phyloP scores from a whole-genome alignment of 2,113 vertebrate species.

The Oreochromis tanganicae region DNA sequence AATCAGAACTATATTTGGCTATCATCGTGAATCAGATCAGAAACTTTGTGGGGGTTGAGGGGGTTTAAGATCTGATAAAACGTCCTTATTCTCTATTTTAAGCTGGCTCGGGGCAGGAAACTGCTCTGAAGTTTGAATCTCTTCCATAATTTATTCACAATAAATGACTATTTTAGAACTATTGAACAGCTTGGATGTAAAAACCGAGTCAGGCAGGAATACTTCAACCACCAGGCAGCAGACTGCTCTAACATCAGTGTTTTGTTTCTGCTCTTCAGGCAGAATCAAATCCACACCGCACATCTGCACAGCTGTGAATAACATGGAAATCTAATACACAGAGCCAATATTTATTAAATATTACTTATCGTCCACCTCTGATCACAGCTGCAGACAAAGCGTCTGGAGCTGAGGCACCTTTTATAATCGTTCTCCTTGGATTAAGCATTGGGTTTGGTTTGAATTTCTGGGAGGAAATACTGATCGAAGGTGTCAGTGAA shows the following conservation, averaged over 20 bases:
- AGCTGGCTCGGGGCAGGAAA: neutral
- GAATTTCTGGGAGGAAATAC: neutral
- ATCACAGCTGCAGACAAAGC: neutral
- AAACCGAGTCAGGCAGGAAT: neutral
- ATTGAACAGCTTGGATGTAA: neutral
- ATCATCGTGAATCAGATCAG: neutral
- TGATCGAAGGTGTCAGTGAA: neutral
- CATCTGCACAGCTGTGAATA: constrained; percentile 12
- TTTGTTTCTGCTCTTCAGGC: neutral
- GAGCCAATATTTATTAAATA: neutral
- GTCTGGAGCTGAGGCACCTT: neutral
- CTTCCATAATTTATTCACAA: neutral
- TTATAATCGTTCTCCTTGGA: neutral
- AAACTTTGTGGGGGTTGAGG: neutral
- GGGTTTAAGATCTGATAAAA: neutral
- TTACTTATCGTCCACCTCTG: neutral
- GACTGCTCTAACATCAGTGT: neutral
- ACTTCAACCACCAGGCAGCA: neutral
- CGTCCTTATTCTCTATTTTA: neutral
- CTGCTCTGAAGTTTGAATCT: neutral
- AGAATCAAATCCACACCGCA: neutral
- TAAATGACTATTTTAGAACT: neutral
- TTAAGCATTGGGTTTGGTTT: neutral
- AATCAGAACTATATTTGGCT: neutral
- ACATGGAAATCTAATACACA: neutral